These are phyloP conservation scores for Melanotaenia boesemani DNA, from an alignment of 2,797 vertebrate species.

Conservation along the genomic window DNA sequence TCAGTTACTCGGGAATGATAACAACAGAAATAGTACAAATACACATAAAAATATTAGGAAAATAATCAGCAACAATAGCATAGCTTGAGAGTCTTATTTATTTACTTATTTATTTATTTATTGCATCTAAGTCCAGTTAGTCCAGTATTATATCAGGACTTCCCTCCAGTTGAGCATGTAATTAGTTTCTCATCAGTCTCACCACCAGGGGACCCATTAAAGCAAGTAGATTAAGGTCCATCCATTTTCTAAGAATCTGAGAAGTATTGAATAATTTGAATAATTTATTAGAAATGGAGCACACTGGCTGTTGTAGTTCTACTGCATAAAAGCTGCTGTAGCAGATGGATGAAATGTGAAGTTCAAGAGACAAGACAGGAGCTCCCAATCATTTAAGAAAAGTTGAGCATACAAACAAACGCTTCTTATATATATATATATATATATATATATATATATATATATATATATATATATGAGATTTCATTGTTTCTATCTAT, in stretches of 20 bases:
- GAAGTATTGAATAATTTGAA: constrained; percentile 50
- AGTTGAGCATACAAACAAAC: neutral
- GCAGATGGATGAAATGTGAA: neutral
- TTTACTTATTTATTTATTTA: constrained; percentile 39
- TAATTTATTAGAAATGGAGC: constrained; percentile 31
- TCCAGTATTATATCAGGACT: constrained; percentile 69
- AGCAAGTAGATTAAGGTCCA: constrained; percentile 54
- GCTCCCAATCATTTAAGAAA: neutral
- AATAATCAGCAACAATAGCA: neutral
- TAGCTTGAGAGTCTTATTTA: too few species aligned
- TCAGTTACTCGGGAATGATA: neutral
- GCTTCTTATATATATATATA: too few species aligned
- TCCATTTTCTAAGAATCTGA: constrained; percentile 36
- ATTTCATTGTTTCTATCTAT: too few species aligned
- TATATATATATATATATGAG: too few species aligned
- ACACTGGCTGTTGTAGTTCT: constrained; percentile 4
- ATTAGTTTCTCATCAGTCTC: constrained; percentile 79
- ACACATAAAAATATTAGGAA: neutral
- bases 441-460: too few species aligned
- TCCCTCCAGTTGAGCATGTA: constrained; percentile 77
- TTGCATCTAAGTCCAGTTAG: constrained; percentile 20
- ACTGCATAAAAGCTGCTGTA: neutral
- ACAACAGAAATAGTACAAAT: too few species aligned
- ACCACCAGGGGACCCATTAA: constrained; percentile 72
- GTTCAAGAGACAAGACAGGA: neutral